Evolutionary conservation across 2,888 invertebrate genomes (phyloP).

Genomic region (Sarcophaga carnaria): DNA sequence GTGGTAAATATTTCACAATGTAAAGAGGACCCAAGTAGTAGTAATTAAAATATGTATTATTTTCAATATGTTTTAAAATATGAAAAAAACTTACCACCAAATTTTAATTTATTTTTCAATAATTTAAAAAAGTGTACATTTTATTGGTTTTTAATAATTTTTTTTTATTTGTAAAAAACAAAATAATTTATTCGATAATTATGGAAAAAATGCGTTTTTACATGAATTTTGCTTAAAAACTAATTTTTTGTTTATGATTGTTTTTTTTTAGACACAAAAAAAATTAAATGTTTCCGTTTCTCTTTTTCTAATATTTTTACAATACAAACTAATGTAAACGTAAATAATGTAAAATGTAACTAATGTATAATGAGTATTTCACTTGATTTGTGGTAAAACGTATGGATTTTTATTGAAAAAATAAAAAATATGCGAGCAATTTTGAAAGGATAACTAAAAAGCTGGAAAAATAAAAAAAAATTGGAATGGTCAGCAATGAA

Average conservation of each 20-base stretch:
- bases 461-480: not conserved
- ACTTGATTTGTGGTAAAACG: constrained; percentile 46
- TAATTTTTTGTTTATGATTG: constrained; percentile 53
- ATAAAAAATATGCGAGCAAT: not conserved
- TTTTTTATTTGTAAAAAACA: constrained; percentile 63
- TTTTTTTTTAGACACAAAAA: constrained; percentile 39
- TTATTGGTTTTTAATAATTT: not conserved
- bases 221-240: constrained; percentile 63
- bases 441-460: not conserved
- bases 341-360: constrained; percentile 57
- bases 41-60: no score
- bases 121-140: not conserved
- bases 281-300: not conserved
- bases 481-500: not conserved
- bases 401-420: constrained; percentile 26
- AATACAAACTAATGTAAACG: constrained; percentile 53
- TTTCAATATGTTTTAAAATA: no score
- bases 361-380: constrained; percentile 66
- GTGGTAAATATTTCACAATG: no score
- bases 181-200: constrained; percentile 66
- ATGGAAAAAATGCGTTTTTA: constrained; percentile 57
- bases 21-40: no score
- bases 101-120: not conserved
- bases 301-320: constrained; percentile 22
- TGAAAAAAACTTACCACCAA: no score